Evolutionary conservation across 2,113 vertebrate genomes (phyloP).

Genomic region (Haplochromis vanheusdeni): DNA sequence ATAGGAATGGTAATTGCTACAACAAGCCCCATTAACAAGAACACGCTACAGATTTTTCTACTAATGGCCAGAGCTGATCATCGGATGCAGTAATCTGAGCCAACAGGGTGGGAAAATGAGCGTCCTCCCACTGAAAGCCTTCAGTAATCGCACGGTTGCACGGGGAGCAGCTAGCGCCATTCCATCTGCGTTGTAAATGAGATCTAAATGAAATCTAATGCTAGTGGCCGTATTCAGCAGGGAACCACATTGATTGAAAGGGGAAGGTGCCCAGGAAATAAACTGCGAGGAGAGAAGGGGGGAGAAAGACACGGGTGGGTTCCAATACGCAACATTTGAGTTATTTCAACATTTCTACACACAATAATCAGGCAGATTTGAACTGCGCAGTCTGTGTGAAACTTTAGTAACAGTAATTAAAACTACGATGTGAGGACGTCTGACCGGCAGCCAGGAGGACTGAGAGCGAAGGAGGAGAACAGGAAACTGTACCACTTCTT

Average conservation of each 20-base stretch:
- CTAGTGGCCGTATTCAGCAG: slow-evolving; percentile 29
- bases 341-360: slow-evolving; percentile 10
- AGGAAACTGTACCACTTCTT: slow-evolving; percentile 9
- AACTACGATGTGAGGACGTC: slow-evolving; percentile 10
- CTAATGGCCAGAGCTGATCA: slow-evolving; percentile 35
- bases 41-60: slow-evolving; percentile 13
- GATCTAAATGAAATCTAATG: slow-evolving; percentile 61
- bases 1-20: slow-evolving; percentile 19
- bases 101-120: slow-evolving; percentile 24
- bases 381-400: not conserved
- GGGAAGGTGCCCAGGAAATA: slow-evolving; percentile 42
- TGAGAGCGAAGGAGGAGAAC: not conserved
- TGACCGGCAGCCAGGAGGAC: not conserved
- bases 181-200: slow-evolving; percentile 58
- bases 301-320: not conserved
- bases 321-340: not conserved
- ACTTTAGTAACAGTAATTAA: slow-evolving; percentile 42
- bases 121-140: slow-evolving; percentile 35
- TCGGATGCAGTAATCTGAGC: slow-evolving; percentile 40
- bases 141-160: slow-evolving; percentile 46
- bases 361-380: not conserved
- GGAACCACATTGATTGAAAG: slow-evolving; percentile 47
- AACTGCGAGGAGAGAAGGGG: slow-evolving; percentile 17
- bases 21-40: slow-evolving; percentile 43
- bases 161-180: slow-evolving; percentile 31